Conservation (phyloP, 2,797 vertebrate genomes). For the Sandelia bainsii region DNA sequence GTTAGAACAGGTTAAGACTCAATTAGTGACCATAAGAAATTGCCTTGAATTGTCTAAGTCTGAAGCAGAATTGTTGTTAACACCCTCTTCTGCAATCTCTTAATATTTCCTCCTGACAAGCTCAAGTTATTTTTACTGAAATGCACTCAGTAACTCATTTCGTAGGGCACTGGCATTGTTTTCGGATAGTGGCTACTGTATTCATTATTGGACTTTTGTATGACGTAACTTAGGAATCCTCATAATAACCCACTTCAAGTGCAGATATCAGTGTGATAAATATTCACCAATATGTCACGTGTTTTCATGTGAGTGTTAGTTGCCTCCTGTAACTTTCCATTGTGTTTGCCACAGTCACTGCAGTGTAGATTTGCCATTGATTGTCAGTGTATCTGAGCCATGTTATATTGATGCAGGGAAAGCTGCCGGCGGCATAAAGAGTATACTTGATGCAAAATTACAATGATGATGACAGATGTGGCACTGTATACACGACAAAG, state of each 20-base stretch:
- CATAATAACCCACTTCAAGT: conserved; percentile 8
- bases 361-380: conserved; percentile 64
- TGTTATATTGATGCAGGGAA: conserved; percentile 70
- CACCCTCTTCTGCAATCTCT: not conserved
- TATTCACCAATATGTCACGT: conserved; percentile 13
- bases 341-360: conserved; percentile 58
- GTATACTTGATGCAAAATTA: conserved; percentile 27
- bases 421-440: conserved; percentile 58
- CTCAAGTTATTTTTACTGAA: not conserved
- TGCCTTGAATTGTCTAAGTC: too few relatives aligned
- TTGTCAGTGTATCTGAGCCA: conserved; percentile 58
- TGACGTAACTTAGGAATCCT: conserved; percentile 36
- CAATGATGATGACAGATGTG: conserved; percentile 4
- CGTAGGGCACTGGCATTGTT: not conserved
- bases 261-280: conserved; percentile 20
- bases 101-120: not conserved
- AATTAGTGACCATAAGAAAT: too few relatives aligned
- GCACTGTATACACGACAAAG: not conserved
- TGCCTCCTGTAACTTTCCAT: conserved; percentile 67
- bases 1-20: too few relatives aligned
- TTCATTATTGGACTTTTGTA: not conserved
- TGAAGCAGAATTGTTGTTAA: not conserved
- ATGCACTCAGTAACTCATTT: not conserved
- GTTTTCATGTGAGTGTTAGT: conserved; percentile 25
- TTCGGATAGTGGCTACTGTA: not conserved